Conservation (phyloP, 1,140 invertebrate genomes). For the Nephila pilipes region DNA sequence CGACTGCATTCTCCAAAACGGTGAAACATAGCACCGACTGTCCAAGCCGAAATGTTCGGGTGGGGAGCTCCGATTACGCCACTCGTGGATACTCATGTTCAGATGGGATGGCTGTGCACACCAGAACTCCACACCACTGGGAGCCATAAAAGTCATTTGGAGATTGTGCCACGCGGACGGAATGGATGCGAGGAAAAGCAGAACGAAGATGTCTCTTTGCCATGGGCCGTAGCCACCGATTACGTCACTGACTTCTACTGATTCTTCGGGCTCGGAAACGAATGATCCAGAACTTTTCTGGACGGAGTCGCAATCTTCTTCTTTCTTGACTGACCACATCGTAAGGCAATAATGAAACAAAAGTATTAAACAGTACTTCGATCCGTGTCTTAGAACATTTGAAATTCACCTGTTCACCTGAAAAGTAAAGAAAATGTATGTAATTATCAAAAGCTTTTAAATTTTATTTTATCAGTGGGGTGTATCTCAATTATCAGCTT, state of each 20-base stretch:
- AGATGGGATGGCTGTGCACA: constrained; percentile 46
- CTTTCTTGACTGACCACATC: constrained; percentile 35
- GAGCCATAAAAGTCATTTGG: constrained; percentile 74
- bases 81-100: constrained; percentile 8
- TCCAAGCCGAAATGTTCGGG: constrained; percentile 55
- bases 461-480: too few species aligned
- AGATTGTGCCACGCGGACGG: constrained; percentile 73
- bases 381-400: background rate
- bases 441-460: too few species aligned
- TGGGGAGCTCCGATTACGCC: constrained; percentile 40
- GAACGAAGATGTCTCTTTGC: constrained; percentile 68
- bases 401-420: background rate
- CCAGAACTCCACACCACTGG: constrained; percentile 68
- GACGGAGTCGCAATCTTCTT: constrained; percentile 48
- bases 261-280: constrained; percentile 30
- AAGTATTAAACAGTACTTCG: background rate
- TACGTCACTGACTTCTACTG: constrained; percentile 55
- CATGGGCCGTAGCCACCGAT: constrained; percentile 71
- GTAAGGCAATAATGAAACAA: background rate
- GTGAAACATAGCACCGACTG: constrained; percentile 1
- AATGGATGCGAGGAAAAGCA: constrained; percentile 60
- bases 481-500: too few species aligned
- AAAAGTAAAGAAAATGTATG: background rate
- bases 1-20: constrained; percentile 37
- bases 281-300: constrained; percentile 16